Base-by-base conservation (phyloP, 2,888 invertebrate genomes). In the Lordiphosa fenestrarum region DNA sequence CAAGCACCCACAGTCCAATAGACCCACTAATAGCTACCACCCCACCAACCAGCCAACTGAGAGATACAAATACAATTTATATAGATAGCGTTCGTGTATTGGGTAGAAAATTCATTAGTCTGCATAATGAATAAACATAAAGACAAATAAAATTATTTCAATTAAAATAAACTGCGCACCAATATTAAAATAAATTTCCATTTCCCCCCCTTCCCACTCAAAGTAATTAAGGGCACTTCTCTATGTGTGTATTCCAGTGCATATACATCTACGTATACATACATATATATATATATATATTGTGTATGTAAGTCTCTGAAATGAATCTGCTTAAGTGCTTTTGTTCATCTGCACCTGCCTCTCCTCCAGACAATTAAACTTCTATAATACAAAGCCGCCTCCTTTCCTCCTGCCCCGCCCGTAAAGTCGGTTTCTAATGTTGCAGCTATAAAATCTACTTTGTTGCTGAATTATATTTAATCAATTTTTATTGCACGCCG, bases 81-180 rank as follows among this genome's bases (percentile, higher is more conserved):
- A 78, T 76, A 80, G 80, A 83, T 76, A 72, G 63, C 66, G 62
- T 73, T 39, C 46, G 33, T 70, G 70, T 53, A 70, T 73, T 80
- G 67, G 64, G 67, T 69, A 80, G 53, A 69, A 83, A 84, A 81
- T 80, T 81, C 84, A 85, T 80, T 81, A 81, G 84, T 71, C 77
- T 84, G 85, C 80, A 84, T 83, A 85, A 83, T 81, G 84, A 81
- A 81, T 81, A 81, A 83, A 85, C 86, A 83, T 83, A 83, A 83
- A 84, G 86, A 85, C 83, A 85, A 81, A 85, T 81, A 81, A 83
- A 85, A 85, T 85, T 85, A 83, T 85, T 84, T 84, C 86, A 83
- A 83, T 83, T 83, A 83, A 83, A 85, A 85, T 85, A 83, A 85
- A 84, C 85, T 84, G 86, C 84, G 74, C 70, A 66, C 72, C 84